Conservation (phyloP, 2,888 invertebrate species). For the Philopedon plagiatum region DNA sequence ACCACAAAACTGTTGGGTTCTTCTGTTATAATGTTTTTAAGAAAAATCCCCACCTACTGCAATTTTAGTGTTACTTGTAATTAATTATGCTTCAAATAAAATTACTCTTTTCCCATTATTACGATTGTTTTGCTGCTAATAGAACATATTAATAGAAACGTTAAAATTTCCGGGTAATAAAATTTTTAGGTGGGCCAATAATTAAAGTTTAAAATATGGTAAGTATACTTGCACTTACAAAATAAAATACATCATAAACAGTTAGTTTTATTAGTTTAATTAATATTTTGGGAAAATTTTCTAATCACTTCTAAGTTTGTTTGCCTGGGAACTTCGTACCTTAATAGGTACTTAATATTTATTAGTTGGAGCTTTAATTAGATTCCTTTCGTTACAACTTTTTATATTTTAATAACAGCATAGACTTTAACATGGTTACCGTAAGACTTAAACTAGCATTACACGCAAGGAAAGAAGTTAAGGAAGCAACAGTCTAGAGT, state of each 20-base stretch:
- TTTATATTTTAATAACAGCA: not conserved
- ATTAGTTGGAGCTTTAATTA: not conserved
- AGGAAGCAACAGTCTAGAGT: no score
- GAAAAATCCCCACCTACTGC: not conserved
- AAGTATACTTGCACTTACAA: slow-evolving; percentile 26
- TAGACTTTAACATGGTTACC: no score
- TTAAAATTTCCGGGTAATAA: slow-evolving; percentile 39
- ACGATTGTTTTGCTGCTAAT: slow-evolving; percentile 20
- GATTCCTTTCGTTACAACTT: not conserved
- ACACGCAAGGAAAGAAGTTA: no score
- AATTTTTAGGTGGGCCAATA: slow-evolving; percentile 34
- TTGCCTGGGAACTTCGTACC: slow-evolving; percentile 10
- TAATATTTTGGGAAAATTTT: slow-evolving; percentile 40
- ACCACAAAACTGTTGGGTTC: no score
- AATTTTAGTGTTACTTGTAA: no score
- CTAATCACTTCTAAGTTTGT: slow-evolving; percentile 24
- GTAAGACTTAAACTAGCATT: no score
- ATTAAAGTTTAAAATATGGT: slow-evolving; percentile 35
- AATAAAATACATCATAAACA: slow-evolving; percentile 43
- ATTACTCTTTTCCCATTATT: slow-evolving; percentile 39
- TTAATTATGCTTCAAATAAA: slow-evolving; percentile 8
- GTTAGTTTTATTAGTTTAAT: slow-evolving; percentile 37
- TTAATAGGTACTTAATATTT: slow-evolving; percentile 15
- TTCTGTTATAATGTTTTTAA: not conserved
- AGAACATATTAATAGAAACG: slow-evolving; percentile 35